Base-by-base conservation (phyloP, 2,888 invertebrate species). In the Sericinus montela region DNA sequence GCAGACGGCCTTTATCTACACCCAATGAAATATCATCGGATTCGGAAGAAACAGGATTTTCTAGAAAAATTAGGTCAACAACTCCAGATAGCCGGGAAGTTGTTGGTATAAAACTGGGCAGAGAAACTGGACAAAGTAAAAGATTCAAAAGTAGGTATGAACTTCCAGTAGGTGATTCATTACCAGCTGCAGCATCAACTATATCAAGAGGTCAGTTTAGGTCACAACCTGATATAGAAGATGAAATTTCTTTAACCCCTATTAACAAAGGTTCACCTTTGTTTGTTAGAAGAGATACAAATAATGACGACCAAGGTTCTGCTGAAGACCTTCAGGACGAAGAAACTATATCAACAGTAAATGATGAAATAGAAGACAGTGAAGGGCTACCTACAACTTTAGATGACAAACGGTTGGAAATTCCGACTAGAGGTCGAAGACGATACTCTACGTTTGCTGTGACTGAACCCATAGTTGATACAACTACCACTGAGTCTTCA, bases 221-320 rank as follows among this genome's bases (percentile, higher is more conserved):
- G 54, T 75, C 84, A 11, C 68, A 66, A 54, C 46, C 80, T n/a
- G 74, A 53, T 51, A 76, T 59, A n/a, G 87, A 90, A 51, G 91
- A 91, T 66, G 62, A 90, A 11, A 76, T 90, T 38, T 91, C 91
- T 1, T 67, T 91, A 38, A 91, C 90, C 1, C 88, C 91, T 0
- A 72, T 86, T 15, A 91, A 92, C 58, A 54, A 72, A 9, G 75
- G 75, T 47, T 56, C 62, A 8, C 71, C 76, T 4, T 65, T 69
- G 39, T 75, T 77, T 45, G 64, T 73, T 14, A 72, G 69, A 8
- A 69, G 67, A 53, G 69, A 74, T 55, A 69, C 62, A 53, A 57
- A 56, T 51, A 55, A 57, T 5, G 57, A 59, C 23, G 60, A 65
- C 40, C 19, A 19, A 19, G 19, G 5, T 19, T 5, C 19, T 19